Evolutionary conservation across 2,797 vertebrate species (phyloP).

Genomic region (Cuculus canorus): DNA sequence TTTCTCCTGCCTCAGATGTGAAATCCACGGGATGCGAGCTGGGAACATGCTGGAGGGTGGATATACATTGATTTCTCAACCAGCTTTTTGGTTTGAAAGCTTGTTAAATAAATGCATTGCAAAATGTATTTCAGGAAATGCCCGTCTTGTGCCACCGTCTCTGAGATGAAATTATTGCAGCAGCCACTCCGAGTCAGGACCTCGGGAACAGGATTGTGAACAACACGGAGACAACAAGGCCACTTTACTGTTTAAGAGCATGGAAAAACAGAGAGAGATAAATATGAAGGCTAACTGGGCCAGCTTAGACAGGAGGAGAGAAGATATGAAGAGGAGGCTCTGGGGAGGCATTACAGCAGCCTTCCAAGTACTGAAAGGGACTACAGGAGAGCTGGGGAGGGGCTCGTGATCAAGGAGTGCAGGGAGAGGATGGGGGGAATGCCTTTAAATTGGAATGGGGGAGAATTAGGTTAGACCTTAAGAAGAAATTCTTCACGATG

Average conservation of each 20-base stretch:
- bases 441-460: no score
- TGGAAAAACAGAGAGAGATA: not conserved
- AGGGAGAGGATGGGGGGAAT: no score
- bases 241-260: not conserved
- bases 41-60: not conserved
- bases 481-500: no score
- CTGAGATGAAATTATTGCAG: constrained; percentile 1
- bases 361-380: no score
- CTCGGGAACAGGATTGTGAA: not conserved
- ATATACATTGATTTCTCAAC: constrained; percentile 3
- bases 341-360: no score
- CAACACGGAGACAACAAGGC: not conserved
- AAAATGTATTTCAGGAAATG: not conserved
- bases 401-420: no score
- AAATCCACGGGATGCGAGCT: not conserved
- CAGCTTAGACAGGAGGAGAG: not conserved
- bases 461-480: no score
- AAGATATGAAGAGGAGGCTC: no score
- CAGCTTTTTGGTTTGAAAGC: constrained; percentile 18
- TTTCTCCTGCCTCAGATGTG: not conserved
- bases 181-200: not conserved
- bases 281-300: not conserved
- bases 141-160: not conserved
- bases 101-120: constrained; percentile 18
- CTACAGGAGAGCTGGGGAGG: no score